Evolutionary conservation across 2,888 invertebrate species (phyloP), one percentile per base, ranked within the genome.

Genomic region (Andrena hattorfiana): DNA sequence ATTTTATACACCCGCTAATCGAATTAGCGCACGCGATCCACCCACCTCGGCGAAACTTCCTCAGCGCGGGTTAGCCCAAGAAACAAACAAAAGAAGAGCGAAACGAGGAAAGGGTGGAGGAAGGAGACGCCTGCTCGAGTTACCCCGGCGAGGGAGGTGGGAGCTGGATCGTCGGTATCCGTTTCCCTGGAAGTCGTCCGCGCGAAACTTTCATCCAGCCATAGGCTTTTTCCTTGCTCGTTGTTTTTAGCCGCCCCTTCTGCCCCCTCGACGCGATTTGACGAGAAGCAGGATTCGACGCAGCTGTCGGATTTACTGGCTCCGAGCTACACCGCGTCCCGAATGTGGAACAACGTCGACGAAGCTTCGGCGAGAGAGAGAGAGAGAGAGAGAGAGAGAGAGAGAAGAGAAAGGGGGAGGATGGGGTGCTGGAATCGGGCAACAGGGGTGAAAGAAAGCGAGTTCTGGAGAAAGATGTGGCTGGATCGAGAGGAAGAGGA

Each of bases 261-360:
- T 66, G 0, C 48, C 42, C 32, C 8, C 20, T 10, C 54, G 56
- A 60, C 72, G 71, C 71, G 73, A 81, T 84, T 73, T 82, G 71
- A 79, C 72, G 77, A 74, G 80, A 72, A 63, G 10, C 66, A 83
- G 77, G 73, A 85, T 84, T 83, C 82, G 73, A 73, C 73, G 83
- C 85, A 88, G 87, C 89, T 89, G 88, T 83, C 77, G 77, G 85
- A 89, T 88, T 85, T 80, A 82, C 74, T 68, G 76, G 80, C 68
- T 59, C 49, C 71, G 67, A 84, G 77, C 66, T 69, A 74, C 49
- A 66, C 42, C 67, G 35, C 62, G 67, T 71, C 69, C 56, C 76
- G 77, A 85, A 81, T 74, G 75, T 70, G 76, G 66, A 73, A 76
- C 85, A 69, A 77, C 48, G 68, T 51, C 23, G 20, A 23, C 56